phyloP scores from a whole-genome alignment of 2,797 vertebrate species.

The Bovichtus variegatus region DNA sequence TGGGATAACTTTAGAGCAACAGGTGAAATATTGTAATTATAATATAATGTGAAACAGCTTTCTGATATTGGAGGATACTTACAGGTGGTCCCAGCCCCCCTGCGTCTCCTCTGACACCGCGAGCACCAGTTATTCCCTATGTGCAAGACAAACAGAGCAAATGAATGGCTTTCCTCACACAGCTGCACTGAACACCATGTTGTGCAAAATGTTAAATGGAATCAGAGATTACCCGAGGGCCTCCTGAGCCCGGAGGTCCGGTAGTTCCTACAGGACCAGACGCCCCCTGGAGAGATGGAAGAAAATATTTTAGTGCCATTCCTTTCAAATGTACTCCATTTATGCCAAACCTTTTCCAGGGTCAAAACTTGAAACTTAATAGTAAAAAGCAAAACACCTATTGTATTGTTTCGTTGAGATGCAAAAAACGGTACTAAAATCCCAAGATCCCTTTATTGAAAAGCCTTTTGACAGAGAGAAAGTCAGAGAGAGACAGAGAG shows the following conservation, averaged over 20 bases:
- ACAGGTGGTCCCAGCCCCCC: constrained; percentile 84
- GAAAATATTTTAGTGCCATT: not conserved
- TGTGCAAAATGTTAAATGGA: not conserved
- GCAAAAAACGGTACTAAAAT: too few species aligned
- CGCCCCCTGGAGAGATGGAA: constrained; percentile 69
- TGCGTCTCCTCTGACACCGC: constrained; percentile 84
- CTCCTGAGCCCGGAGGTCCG: constrained; percentile 72
- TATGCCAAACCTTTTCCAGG: too few species aligned
- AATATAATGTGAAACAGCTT: too few species aligned
- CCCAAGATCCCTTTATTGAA: too few species aligned
- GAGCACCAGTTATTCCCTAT: constrained; percentile 84
- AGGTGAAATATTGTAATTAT: not conserved
- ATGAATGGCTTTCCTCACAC: not conserved
- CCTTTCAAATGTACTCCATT: not conserved
- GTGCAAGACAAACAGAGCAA: constrained; percentile 10
- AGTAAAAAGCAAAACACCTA: too few species aligned
- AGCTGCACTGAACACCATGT: not conserved
- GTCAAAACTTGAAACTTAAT: too few species aligned
- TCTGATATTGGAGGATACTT: constrained; percentile 47
- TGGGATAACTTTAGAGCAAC: not conserved
- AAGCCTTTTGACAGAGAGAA: too few species aligned
- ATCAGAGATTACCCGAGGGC: constrained; percentile 70
- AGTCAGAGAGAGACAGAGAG: too few species aligned
- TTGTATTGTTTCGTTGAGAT: too few species aligned
- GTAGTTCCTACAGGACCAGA: constrained; percentile 57